phyloP scores from a whole-genome alignment of 2,888 invertebrate genomes.

The Emmelina monodactyla region DNA sequence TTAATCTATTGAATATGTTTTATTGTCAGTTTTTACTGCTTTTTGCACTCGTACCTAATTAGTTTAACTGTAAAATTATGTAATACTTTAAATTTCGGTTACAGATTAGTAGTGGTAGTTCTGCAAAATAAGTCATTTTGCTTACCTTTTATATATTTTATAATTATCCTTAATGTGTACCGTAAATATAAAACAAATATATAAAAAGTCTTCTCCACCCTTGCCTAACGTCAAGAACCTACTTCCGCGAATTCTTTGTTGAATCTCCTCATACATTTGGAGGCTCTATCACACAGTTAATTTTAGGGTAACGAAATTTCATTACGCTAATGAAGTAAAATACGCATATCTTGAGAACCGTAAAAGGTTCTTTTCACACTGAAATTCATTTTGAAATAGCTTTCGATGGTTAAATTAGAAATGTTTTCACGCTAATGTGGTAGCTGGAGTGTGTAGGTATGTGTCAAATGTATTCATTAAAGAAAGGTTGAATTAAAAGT shows the following conservation, averaged over 20 bases:
- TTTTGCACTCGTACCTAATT: too few species aligned
- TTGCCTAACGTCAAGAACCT: constrained; percentile 4
- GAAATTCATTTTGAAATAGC: constrained; percentile 8
- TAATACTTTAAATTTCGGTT: background rate
- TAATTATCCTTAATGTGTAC: too few species aligned
- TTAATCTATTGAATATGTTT: too few species aligned
- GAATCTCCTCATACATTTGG: constrained; percentile 37
- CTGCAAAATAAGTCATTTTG: too few species aligned
- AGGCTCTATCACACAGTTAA: constrained; percentile 41
- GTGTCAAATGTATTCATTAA: too few species aligned
- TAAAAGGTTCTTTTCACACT: constrained; percentile 13
- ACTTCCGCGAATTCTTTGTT: constrained; percentile 34
- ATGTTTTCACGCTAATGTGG: too few species aligned
- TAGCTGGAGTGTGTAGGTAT: too few species aligned
- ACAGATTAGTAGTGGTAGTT: background rate
- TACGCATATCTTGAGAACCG: constrained; percentile 30
- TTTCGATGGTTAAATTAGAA: constrained; percentile 9
- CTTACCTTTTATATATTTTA: background rate
- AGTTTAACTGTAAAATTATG: background rate
- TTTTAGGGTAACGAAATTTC: constrained; percentile 45
- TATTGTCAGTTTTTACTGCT: too few species aligned
- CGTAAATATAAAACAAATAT: too few species aligned
- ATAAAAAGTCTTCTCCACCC: constrained; percentile 19
- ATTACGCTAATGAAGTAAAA: constrained; percentile 49
- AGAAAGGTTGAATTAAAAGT: too few species aligned